phyloP scores from a whole-genome alignment of 2,797 vertebrate species.

The Acestrorhynchus altus region DNA sequence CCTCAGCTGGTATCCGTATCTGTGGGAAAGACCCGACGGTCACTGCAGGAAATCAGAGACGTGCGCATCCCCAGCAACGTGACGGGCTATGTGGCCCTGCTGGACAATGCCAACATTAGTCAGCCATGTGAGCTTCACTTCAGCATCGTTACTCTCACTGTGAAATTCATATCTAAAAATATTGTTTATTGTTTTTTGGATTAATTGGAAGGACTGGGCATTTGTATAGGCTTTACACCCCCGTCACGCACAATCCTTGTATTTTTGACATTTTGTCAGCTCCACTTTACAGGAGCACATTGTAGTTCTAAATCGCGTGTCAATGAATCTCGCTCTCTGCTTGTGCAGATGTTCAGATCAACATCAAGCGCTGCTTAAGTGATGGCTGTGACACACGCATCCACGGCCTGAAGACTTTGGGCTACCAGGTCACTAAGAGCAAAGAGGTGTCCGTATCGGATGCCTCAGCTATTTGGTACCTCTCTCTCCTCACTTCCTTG shows the following conservation, averaged over 20 bases:
- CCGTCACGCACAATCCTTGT: not conserved
- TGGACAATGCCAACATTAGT: constrained; percentile 96
- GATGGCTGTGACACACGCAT: constrained; percentile 97
- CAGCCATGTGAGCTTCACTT: constrained; percentile 89
- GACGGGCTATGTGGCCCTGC: constrained; percentile 92
- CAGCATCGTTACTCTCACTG: no score
- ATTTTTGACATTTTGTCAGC: not conserved
- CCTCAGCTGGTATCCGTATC: constrained; percentile 95
- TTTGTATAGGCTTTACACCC: not conserved
- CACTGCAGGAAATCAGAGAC: constrained; percentile 93
- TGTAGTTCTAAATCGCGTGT: no score
- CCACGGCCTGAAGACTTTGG: constrained; percentile 91
- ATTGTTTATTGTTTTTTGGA: no score
- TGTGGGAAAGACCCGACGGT: constrained; percentile 88
- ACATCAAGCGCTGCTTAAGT: constrained; percentile 96
- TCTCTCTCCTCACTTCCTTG: constrained; percentile 95
- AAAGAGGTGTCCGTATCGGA: constrained; percentile 93
- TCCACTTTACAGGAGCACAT: no score
- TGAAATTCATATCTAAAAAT: no score
- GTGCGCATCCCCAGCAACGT: constrained; percentile 96
- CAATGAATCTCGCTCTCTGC: not conserved
- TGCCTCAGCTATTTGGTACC: constrained; percentile 98
- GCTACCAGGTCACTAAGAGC: constrained; percentile 92
- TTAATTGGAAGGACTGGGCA: not conserved
- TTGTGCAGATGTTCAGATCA: constrained; percentile 92